Percentiles rank a stretch among this genome's conserved stretches.
These are phyloP conservation scores for Tupiocoris notatus DNA, from an alignment of 2,888 invertebrate genomes.

Conservation along the genomic window DNA sequence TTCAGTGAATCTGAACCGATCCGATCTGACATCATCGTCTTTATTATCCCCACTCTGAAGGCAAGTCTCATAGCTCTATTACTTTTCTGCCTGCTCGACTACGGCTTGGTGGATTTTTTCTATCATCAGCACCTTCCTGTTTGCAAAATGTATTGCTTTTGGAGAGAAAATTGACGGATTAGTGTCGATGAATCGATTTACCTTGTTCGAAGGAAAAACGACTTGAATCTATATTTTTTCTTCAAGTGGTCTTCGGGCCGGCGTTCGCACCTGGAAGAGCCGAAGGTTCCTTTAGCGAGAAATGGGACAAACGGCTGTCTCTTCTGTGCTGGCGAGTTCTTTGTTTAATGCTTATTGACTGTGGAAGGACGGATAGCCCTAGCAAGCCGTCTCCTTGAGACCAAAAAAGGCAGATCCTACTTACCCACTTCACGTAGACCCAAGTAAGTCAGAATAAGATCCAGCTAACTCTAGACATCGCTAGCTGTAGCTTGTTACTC, in stretches of 20 bases:
- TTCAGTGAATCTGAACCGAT: not conserved
- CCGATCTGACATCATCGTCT: not conserved
- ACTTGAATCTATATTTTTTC: too few relatives aligned
- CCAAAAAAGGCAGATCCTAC: conserved; percentile 7
- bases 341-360: not conserved
- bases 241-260: too few relatives aligned
- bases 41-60: not conserved
- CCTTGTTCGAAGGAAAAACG: too few relatives aligned
- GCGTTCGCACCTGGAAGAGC: not conserved
- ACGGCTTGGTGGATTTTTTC: too few relatives aligned
- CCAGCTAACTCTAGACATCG: too few relatives aligned
- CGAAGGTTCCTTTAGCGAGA: not conserved
- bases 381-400: conserved; percentile 12
- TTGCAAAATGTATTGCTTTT: too few relatives aligned
- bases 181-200: too few relatives aligned
- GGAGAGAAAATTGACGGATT: too few relatives aligned
- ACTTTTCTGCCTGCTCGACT: not conserved
- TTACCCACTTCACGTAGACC: conserved; percentile 8
- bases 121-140: too few relatives aligned
- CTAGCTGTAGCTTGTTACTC: too few relatives aligned
- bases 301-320: not conserved
- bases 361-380: not conserved
- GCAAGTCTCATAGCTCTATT: not conserved
- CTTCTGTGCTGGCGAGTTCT: not conserved
- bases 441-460: not conserved